phyloP scores from a whole-genome alignment of 1,140 invertebrate genomes.

The Diorhabda carinulata region DNA sequence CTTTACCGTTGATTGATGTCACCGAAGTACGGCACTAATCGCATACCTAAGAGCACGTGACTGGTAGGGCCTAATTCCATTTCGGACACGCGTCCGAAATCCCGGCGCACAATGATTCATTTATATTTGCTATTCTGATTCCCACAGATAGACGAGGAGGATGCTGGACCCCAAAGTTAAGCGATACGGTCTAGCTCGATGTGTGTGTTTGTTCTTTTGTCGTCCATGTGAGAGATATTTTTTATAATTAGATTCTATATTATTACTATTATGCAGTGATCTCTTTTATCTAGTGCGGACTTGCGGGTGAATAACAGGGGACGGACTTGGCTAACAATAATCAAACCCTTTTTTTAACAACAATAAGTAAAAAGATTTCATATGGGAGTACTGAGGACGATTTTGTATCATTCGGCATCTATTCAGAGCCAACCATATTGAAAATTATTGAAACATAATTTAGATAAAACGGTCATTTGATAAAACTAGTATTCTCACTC shows the following conservation, averaged over 20 bases:
- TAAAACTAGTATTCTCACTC: no score
- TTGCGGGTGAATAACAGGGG: not conserved
- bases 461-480: no score
- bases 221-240: constrained; percentile 33
- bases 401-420: no score
- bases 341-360: no score
- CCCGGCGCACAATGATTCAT: constrained; percentile 36
- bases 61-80: constrained; percentile 26
- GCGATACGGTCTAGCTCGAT: not conserved
- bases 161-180: not conserved
- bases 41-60: constrained; percentile 38
- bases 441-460: no score
- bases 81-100: constrained; percentile 33
- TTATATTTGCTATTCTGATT: constrained; percentile 35
- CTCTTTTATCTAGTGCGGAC: constrained; percentile 1
- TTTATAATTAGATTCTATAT: constrained; percentile 36
- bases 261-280: constrained; percentile 22
- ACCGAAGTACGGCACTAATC: constrained; percentile 34
- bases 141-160: constrained; percentile 32
- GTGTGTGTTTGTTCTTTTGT: constrained; percentile 23
- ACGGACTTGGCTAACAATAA: not conserved
- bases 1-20: constrained; percentile 40
- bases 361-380: no score
- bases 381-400: no score
- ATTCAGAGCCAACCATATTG: no score